Evolutionary conservation across 92 coral and sea anemone genomes (phyloP).

Genomic region (Palythoa grandiflora): DNA sequence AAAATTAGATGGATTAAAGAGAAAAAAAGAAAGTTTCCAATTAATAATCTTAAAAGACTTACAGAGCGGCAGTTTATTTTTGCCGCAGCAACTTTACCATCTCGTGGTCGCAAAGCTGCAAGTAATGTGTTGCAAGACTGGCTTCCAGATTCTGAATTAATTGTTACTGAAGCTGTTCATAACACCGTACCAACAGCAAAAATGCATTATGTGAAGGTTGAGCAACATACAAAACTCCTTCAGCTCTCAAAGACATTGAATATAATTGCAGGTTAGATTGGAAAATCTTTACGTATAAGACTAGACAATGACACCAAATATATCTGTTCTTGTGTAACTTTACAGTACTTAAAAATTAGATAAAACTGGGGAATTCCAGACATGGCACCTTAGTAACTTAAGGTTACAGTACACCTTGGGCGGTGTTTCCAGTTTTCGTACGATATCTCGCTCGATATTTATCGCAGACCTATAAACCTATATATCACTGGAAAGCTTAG

Average conservation of each 20-base stretch:
- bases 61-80: conserved; percentile 85
- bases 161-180: conserved; percentile 76
- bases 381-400: too few relatives aligned
- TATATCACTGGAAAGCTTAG: too few relatives aligned
- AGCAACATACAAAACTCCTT: conserved; percentile 72
- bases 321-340: too few relatives aligned
- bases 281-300: background rate
- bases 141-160: conserved; percentile 71
- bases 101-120: conserved; percentile 84
- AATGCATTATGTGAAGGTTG: conserved; percentile 66
- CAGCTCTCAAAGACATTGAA: conserved; percentile 68
- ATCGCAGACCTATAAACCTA: too few relatives aligned
- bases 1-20: background rate
- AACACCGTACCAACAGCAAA: conserved; percentile 77
- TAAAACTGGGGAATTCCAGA: too few relatives aligned
- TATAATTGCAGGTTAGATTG: conserved; percentile 50
- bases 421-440: too few relatives aligned
- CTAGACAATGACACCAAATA: too few relatives aligned
- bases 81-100: conserved; percentile 95
- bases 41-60: background rate
- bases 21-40: background rate
- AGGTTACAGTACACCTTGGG: too few relatives aligned
- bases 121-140: conserved; percentile 74
- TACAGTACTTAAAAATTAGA: too few relatives aligned
- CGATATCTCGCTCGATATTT: too few relatives aligned